Conservation (phyloP, 2,113 vertebrate genomes). For the Panthera leo region DNA sequence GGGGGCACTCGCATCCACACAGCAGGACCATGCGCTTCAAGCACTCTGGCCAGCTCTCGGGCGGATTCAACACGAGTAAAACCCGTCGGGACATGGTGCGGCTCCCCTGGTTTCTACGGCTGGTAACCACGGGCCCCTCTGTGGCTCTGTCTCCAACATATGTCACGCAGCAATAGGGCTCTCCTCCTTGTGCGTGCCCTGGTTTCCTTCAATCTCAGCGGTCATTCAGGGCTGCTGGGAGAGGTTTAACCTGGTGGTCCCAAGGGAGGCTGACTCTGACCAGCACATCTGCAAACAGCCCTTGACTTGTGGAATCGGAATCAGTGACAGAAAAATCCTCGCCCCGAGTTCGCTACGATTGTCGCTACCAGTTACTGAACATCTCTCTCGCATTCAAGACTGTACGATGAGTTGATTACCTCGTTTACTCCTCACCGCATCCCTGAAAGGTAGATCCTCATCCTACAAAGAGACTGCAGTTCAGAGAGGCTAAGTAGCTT, state of each 20-base stretch:
- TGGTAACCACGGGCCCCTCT: neutral
- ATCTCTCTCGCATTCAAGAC: neutral
- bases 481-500: neutral
- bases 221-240: neutral
- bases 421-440: too few species aligned
- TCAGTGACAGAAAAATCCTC: accelerated
- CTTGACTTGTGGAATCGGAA: neutral
- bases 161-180: accelerated
- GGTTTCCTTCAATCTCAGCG: neutral
- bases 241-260: too few species aligned
- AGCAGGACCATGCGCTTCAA: accelerated
- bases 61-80: accelerated
- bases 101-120: neutral
- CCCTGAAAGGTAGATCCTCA: neutral
- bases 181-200: neutral
- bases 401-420: too few species aligned
- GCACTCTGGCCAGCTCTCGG: accelerated
- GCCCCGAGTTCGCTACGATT: accelerated
- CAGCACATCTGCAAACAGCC: neutral
- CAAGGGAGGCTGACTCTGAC: neutral
- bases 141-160: neutral
- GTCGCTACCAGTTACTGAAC: accelerated
- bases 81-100: accelerated
- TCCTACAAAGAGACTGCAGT: neutral
- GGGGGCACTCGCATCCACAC: neutral